Percentiles rank a stretch among this genome's conserved stretches.
Conservation (phyloP, 2,888 invertebrate species). For the Octonoba sinensis region DNA sequence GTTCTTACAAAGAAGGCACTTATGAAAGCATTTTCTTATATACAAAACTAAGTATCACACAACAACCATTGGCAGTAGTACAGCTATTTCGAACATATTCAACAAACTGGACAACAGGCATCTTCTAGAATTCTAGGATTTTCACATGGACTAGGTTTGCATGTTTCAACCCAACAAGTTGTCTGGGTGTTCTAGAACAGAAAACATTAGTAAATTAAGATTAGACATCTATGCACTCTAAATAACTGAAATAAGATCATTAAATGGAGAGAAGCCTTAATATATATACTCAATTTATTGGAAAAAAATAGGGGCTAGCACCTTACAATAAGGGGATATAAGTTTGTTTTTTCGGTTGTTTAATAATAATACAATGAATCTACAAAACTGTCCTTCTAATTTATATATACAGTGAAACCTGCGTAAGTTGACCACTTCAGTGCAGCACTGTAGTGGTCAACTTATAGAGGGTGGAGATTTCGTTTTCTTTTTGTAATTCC, state of each 20-base stretch:
- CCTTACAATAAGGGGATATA: too few species aligned
- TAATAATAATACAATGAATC: too few species aligned
- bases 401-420: too few species aligned
- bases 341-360: too few species aligned
- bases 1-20: too few species aligned
- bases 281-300: too few species aligned
- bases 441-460: too few species aligned
- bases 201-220: neutral
- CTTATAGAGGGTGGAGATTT: too few species aligned
- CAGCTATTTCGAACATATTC: conserved; percentile 8
- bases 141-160: conserved; percentile 71
- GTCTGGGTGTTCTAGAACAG: conserved; percentile 71
- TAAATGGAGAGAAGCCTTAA: neutral
- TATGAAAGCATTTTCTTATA: neutral
- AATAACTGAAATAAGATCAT: neutral
- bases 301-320: too few species aligned
- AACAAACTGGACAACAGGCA: conserved; percentile 73
- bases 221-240: neutral
- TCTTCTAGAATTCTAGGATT: conserved; percentile 71
- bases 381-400: too few species aligned
- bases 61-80: conserved; percentile 4
- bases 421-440: too few species aligned
- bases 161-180: conserved; percentile 73
- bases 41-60: neutral
- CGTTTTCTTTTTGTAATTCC: too few species aligned